phyloP scores from a whole-genome alignment of 2,888 invertebrate genomes.

The Pharmacophagus antenor region DNA sequence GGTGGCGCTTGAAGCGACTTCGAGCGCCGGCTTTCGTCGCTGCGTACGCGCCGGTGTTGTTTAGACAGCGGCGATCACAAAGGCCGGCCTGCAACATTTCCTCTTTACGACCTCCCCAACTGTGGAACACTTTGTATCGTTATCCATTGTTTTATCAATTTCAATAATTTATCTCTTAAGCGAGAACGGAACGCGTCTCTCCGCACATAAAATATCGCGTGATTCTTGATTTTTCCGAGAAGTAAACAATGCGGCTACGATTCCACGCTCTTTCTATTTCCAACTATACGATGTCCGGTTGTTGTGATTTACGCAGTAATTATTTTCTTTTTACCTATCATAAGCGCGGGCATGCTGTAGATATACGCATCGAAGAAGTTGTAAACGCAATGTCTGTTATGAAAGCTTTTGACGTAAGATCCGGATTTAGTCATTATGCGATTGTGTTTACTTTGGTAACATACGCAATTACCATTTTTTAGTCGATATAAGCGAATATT shows the following conservation, averaged over 20 bases:
- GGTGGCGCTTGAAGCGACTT: conserved; percentile 20
- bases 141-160: conserved; percentile 78
- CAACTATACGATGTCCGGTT: conserved; percentile 28
- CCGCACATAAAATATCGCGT: conserved; percentile 57
- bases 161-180: conserved; percentile 74
- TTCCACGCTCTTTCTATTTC: conserved; percentile 39
- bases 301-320: conserved; percentile 29
- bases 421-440: neutral
- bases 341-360: conserved; percentile 7
- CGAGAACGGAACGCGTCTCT: conserved; percentile 70
- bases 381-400: conserved; percentile 3
- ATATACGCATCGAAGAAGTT: neutral
- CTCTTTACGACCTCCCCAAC: conserved; percentile 76
- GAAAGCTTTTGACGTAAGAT: neutral
- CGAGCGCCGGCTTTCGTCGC: conserved; percentile 37
- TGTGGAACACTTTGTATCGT: conserved; percentile 72
- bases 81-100: conserved; percentile 72
- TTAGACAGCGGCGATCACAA: conserved; percentile 73
- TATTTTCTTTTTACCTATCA: conserved; percentile 26
- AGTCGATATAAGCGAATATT: too few relatives aligned
- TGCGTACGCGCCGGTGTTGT: conserved; percentile 61
- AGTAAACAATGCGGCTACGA: conserved; percentile 44
- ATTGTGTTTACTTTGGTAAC: neutral
- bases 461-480: too few relatives aligned
- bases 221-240: conserved; percentile 56